phyloP scores from a whole-genome alignment of 2,113 vertebrate species.

The mouse (Mus musculus) region GRCm39 chr16:30674001-30674500 shows the following conservation, averaged over 20 bases:
- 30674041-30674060: not conserved
- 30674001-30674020: not conserved
- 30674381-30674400: not conserved
- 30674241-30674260: not conserved
- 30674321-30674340: not conserved
- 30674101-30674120: not conserved
- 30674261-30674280: constrained; percentile 26
- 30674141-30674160: not conserved
- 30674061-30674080: not conserved
- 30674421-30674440: not conserved
- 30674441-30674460: not conserved
- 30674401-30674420: not conserved
- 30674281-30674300: not conserved
- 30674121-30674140: not conserved
- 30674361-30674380: not conserved
- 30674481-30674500: not conserved
- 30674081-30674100: not conserved
- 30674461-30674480: constrained; percentile 12
- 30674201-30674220: not conserved
- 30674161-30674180: not conserved
- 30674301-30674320: not conserved
- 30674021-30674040: not conserved
- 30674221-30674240: not conserved
- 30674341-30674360: not conserved
- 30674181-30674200: not conserved